phyloP scores from a whole-genome alignment of 2,888 invertebrate species.

The Dasysyrphus tricinctus region DNA sequence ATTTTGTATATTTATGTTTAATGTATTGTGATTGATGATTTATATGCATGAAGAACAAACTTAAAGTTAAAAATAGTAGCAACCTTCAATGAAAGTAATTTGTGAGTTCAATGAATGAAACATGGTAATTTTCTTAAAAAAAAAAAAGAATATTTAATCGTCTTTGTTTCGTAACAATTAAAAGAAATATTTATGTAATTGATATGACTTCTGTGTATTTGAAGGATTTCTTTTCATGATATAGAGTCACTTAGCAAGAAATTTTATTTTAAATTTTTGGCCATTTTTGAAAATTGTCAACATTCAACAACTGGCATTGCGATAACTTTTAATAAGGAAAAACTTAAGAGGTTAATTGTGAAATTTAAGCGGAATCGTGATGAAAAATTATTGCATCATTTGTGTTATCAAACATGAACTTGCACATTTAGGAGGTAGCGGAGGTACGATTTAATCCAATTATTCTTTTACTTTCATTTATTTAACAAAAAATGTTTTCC shows the following conservation, averaged over 20 bases:
- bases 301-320: too few species aligned
- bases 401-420: too few species aligned
- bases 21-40: background rate
- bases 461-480: too few species aligned
- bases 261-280: too few species aligned
- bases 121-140: background rate
- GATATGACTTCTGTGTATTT: background rate
- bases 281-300: too few species aligned
- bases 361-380: too few species aligned
- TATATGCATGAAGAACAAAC: background rate
- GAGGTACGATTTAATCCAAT: too few species aligned
- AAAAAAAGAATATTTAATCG: background rate
- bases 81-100: constrained; percentile 8
- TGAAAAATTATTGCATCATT: too few species aligned
- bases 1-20: background rate
- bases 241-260: background rate
- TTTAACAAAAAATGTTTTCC: too few species aligned
- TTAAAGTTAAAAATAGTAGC: background rate
- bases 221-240: background rate
- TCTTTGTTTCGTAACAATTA: background rate
- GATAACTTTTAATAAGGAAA: too few species aligned
- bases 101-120: background rate
- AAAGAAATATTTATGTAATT: background rate
- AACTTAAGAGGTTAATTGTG: too few species aligned
- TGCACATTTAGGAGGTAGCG: too few species aligned